phyloP scores from a whole-genome alignment of 37 sponge, comb jelly and placozoan genomes.

The Eunapius fragilis region DNA sequence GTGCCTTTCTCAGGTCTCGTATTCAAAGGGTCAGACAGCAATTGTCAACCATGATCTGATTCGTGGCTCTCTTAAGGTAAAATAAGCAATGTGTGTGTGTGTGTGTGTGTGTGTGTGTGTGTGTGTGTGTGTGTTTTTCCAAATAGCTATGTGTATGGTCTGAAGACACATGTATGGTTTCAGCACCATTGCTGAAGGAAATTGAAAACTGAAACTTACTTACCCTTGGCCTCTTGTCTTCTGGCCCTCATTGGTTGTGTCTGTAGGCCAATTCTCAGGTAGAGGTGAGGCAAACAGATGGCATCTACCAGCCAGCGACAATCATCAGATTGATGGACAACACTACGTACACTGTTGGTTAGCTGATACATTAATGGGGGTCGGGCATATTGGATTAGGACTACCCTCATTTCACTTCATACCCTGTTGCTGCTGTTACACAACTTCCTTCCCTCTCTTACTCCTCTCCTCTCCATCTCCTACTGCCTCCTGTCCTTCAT shows the following conservation, averaged over 20 bases:
- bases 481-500: too few relatives aligned
- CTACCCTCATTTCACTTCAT: neutral
- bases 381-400: neutral
- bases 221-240: too few relatives aligned
- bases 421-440: too few relatives aligned
- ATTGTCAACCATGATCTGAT: constrained; percentile 51
- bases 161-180: neutral
- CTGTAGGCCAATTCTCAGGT: constrained; percentile 70
- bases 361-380: constrained; percentile 4
- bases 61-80: constrained; percentile 73
- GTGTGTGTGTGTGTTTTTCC: constrained; percentile 10
- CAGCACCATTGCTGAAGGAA: neutral
- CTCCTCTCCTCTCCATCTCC: too few relatives aligned
- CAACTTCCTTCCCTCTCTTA: neutral
- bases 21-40: constrained; percentile 50
- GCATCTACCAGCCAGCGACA: constrained; percentile 49
- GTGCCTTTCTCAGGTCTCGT: constrained; percentile 39
- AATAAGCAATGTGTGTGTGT: neutral
- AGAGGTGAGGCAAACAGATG: constrained; percentile 78
- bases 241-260: constrained; percentile 1
- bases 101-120: constrained; percentile 17
- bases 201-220: neutral
- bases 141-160: neutral
- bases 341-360: constrained; percentile 94
- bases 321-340: constrained; percentile 81